A percentile compares a stretch with the other conserved stretches of the same genome.
These are phyloP conservation scores for Drosophila flavopinicola DNA, from an alignment of 2,888 invertebrate species.

Conservation along the genomic window DNA sequence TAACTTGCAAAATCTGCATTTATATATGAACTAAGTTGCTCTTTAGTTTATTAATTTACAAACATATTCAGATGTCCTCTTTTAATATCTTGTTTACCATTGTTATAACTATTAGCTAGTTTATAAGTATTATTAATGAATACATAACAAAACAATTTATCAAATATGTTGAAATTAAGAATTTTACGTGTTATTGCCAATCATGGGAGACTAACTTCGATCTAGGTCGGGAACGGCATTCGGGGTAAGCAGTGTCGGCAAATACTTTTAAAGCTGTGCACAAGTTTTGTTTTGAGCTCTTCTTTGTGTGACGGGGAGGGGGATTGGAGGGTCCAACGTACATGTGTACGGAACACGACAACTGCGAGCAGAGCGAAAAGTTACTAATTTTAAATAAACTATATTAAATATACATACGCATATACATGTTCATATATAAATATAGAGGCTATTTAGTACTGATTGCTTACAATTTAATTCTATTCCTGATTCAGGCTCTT, in stretches of 20 bases:
- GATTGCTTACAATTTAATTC: constrained; percentile 65
- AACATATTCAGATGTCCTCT: constrained; percentile 53
- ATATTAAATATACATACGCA: constrained; percentile 59
- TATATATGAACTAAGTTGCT: constrained; percentile 30
- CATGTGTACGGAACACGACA: constrained; percentile 16
- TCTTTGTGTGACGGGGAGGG: not conserved
- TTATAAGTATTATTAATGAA: constrained; percentile 61
- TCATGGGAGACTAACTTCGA: constrained; percentile 45
- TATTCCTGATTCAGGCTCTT: constrained; percentile 88
- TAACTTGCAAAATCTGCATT: too few relatives aligned
- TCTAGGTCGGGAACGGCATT: constrained; percentile 9
- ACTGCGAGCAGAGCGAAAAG: constrained; percentile 39
- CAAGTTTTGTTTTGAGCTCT: constrained; percentile 30
- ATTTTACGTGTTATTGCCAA: constrained; percentile 58
- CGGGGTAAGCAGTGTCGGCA: constrained; percentile 44
- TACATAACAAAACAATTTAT: constrained; percentile 75
- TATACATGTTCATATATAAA: constrained; percentile 56
- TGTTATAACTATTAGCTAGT: constrained; percentile 52
- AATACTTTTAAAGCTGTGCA: constrained; percentile 58
- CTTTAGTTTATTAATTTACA: constrained; percentile 70
- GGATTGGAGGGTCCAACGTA: constrained; percentile 6
- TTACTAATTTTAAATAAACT: constrained; percentile 61
- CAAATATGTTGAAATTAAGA: constrained; percentile 50
- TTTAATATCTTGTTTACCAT: constrained; percentile 41
- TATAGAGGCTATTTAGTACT: constrained; percentile 67